phyloP scores from a whole-genome alignment of 2,888 invertebrate species.

The Callinectes sapidus region DNA sequence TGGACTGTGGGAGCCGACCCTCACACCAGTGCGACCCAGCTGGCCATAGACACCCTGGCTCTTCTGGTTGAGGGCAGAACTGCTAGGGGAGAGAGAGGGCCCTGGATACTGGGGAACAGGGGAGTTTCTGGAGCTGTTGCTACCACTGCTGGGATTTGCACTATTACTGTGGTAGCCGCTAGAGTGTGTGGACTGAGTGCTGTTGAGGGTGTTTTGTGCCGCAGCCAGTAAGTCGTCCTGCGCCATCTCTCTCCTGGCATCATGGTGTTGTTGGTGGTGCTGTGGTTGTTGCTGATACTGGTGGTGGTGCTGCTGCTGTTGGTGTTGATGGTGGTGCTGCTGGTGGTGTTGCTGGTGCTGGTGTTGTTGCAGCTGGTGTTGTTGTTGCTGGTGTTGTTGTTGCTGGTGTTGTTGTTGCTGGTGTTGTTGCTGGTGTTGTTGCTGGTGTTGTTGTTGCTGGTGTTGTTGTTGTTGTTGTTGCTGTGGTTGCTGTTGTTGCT shows the following conservation, averaged over 20 bases:
- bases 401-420: neutral
- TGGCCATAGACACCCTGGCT: conserved; percentile 62
- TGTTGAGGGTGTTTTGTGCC: conserved; percentile 67
- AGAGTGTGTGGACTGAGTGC: conserved; percentile 60
- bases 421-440: neutral
- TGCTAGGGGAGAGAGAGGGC: conserved; percentile 15
- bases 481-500: neutral
- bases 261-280: conserved; percentile 23
- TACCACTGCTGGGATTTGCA: conserved; percentile 63
- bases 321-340: neutral
- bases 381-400: conserved; percentile 13
- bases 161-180: conserved; percentile 67
- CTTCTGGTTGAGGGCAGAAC: conserved; percentile 25
- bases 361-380: neutral
- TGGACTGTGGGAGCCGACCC: conserved; percentile 49
- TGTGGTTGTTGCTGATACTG: neutral
- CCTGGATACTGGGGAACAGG: conserved; percentile 50
- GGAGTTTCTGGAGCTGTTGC: conserved; percentile 66
- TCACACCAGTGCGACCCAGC: conserved; percentile 36
- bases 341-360: neutral
- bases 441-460: conserved; percentile 28
- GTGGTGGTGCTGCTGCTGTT: neutral
- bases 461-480: neutral
- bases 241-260: conserved; percentile 36
- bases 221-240: conserved; percentile 62